Percentiles rank a stretch among this genome's conserved stretches.
These are phyloP conservation scores for Peromyscus leucopus DNA, from an alignment of 2,113 vertebrate genomes.

Conservation along the genomic window DNA sequence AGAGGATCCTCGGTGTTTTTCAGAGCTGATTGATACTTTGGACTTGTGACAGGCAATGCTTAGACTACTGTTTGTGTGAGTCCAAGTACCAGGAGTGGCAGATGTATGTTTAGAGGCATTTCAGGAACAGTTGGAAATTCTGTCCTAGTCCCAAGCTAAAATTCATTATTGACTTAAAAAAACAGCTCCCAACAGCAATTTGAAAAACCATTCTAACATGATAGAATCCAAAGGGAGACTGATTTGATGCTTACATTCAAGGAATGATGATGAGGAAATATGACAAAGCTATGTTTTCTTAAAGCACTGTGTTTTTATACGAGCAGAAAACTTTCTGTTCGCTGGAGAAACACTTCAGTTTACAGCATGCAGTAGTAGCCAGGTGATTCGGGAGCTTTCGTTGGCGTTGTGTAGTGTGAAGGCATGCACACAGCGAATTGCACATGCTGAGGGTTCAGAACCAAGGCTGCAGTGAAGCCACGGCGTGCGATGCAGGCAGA, in stretches of 20 bases:
- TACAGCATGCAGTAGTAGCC: no score
- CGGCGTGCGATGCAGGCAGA: fast-evolving
- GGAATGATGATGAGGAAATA: neutral
- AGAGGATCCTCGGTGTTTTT: neutral
- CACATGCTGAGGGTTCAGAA: fast-evolving
- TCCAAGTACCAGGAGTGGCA: neutral
- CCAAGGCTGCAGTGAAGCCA: neutral
- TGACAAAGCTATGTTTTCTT: neutral
- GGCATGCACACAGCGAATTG: neutral
- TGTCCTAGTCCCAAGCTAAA: neutral
- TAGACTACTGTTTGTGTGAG: neutral
- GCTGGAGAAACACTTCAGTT: neutral
- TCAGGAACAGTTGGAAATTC: neutral
- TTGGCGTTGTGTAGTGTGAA: fast-evolving
- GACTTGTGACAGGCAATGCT: neutral
- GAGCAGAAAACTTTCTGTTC: neutral
- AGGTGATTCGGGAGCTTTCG: neutral
- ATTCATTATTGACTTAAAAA: neutral
- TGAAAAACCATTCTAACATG: neutral
- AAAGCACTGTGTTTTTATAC: neutral
- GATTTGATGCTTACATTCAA: neutral
- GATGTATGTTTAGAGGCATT: neutral
- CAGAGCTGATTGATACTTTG: neutral
- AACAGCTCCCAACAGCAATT: neutral
- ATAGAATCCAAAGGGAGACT: neutral